These are phyloP conservation scores for Spheniscus mendiculus DNA, from an alignment of 2,113 vertebrate species.

Conservation along the genomic window DNA sequence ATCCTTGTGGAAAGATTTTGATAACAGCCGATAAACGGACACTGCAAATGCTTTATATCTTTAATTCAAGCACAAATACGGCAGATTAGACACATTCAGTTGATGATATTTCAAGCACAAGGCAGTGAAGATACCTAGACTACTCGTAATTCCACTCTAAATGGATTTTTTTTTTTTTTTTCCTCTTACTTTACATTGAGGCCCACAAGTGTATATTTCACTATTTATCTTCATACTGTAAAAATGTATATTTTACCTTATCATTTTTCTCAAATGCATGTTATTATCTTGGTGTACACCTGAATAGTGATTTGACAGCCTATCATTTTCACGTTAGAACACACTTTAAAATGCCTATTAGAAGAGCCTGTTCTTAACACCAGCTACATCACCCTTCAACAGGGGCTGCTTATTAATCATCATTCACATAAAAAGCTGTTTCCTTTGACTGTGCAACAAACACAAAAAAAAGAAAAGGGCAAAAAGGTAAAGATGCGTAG, in stretches of 20 bases:
- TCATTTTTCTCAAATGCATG: conserved; percentile 38
- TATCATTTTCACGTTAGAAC: conserved; percentile 69
- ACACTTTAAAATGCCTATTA: conserved; percentile 61
- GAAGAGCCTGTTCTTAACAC: conserved; percentile 38
- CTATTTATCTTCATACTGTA: conserved; percentile 46
- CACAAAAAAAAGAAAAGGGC: not conserved
- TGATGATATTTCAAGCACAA: not conserved
- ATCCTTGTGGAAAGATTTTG: not conserved
- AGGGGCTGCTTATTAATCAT: conserved; percentile 60
- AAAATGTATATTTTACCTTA: conserved; percentile 28
- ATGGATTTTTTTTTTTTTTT: not conserved
- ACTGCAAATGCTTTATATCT: not conserved
- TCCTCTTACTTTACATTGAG: not conserved
- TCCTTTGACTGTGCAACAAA: conserved; percentile 45
- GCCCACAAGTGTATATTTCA: not conserved
- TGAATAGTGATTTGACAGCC: conserved; percentile 57
- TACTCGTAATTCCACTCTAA: not conserved
- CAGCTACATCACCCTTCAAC: conserved; percentile 38
- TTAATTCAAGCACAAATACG: not conserved
- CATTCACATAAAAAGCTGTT: conserved; percentile 58
- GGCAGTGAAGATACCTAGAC: not conserved
- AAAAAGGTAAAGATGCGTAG: not conserved
- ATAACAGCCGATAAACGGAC: not conserved
- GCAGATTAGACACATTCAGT: not conserved
- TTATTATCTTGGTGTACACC: conserved; percentile 54